A percentile compares a stretch with the other conserved stretches of the same genome.
Conservation (phyloP, 2,113 vertebrate species). For the Poicephalus gulielmi region DNA sequence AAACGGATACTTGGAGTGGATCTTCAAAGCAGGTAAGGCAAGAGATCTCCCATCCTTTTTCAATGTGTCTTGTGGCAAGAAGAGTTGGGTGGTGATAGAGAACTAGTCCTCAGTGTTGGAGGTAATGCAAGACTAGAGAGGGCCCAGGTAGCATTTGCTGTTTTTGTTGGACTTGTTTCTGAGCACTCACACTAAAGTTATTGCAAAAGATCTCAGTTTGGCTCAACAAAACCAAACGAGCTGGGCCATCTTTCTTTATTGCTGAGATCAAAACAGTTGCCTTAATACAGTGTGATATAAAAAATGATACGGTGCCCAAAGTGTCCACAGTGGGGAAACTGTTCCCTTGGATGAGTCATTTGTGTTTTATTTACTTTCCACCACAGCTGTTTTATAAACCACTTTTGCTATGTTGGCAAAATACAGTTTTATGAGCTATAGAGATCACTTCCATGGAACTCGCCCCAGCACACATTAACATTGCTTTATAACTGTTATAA, state of each 20-base stretch:
- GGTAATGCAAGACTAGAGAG: background rate
- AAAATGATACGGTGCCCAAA: background rate
- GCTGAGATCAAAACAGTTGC: slow-evolving; percentile 7
- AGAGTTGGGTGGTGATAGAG: background rate
- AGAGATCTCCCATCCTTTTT: background rate
- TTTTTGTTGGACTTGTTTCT: background rate
- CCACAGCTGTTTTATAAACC: background rate
- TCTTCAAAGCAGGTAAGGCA: slow-evolving; percentile 93
- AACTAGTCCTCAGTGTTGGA: background rate
- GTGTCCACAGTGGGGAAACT: background rate
- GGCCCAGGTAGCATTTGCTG: fast-evolving
- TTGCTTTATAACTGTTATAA: background rate
- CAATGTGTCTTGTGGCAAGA: fast-evolving
- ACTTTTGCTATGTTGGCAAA: background rate
- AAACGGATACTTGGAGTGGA: slow-evolving; percentile 96
- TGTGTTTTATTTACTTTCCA: background rate
- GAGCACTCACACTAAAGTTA: fast-evolving
- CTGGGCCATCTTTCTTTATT: background rate
- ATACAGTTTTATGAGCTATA: slow-evolving; percentile 5
- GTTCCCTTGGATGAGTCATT: background rate
- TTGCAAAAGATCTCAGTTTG: background rate
- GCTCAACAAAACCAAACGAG: background rate
- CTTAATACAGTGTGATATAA: background rate
- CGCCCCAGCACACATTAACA: background rate
- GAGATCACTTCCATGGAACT: background rate